These are phyloP conservation scores for Tetramorium simillimum DNA, from an alignment of 1,140 invertebrate species.

Conservation along the genomic window DNA sequence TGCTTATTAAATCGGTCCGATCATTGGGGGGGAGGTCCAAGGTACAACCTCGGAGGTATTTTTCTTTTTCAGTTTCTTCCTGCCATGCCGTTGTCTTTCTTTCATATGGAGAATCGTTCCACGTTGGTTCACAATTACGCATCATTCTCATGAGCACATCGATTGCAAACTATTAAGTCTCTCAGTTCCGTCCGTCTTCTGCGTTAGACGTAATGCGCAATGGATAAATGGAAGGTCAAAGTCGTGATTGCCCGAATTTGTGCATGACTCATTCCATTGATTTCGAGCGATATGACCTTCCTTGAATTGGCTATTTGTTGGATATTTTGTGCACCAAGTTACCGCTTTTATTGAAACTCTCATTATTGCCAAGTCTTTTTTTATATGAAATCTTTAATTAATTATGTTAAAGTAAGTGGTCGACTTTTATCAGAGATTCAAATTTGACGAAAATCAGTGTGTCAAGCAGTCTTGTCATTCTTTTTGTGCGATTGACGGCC, in stretches of 20 bases:
- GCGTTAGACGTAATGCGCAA: constrained; percentile 12
- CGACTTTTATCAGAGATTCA: neutral
- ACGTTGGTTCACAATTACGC: constrained; percentile 34
- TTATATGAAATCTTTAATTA: neutral
- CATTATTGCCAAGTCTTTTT: neutral
- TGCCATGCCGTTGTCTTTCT: neutral
- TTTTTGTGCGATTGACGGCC: neutral
- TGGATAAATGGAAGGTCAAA: neutral
- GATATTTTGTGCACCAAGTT: neutral
- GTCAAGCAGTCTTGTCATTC: neutral
- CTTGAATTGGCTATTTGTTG: neutral
- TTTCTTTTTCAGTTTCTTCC: constrained; percentile 4
- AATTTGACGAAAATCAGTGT: neutral
- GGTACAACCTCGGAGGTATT: neutral
- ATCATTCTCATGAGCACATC: constrained; percentile 57
- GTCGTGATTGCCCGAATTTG: neutral
- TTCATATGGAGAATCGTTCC: neutral
- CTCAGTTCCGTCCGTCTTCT: constrained; percentile 6
- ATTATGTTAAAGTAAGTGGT: neutral
- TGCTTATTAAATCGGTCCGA: constrained; percentile 77
- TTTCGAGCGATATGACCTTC: neutral
- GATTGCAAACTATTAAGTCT: constrained; percentile 16
- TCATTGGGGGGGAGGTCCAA: constrained; percentile 32
- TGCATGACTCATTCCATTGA: constrained; percentile 4
- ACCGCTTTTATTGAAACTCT: neutral